Evolutionary conservation across 2,797 vertebrate genomes (phyloP), one percentile per base, ranked within the genome.

Genomic region (Synanceia verrucosa): DNA sequence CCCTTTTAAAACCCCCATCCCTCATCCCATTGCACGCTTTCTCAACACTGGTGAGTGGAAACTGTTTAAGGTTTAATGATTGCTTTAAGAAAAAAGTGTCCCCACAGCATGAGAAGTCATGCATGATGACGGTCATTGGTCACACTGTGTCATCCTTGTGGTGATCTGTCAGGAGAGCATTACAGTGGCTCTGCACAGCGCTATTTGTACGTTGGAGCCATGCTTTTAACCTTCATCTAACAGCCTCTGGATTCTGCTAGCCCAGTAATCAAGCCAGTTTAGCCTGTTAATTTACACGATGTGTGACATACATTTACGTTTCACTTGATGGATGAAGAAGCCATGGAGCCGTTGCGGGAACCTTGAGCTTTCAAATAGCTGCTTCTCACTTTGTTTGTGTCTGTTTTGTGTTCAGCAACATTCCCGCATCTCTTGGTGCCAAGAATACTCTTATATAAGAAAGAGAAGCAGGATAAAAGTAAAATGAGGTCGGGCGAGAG

Each of bases 31-130:
- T 47, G 59, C 86, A 81, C 71, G 29, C 82, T 82, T 88, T 80
- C 80, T 73, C 82, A 77, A 79, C 60, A 68, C 81, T 82, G 76
- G 75, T 82, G 79, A 88, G 81, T 89, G 87, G 88, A 93, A 92
- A 91, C 74, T 74, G 80, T 89, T 88, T 77, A 84, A 72, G 66
- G 62, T 90, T 91, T 89, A 85, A 84, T 85, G 77, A 81, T 73
- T 60, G 58, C 65, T 68, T n/a, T n/a, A 55, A 50, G 68, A 70
- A 74, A 76, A 82, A 76, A n/a, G 21, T 33, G 48, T 46, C 47
- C 60, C n/a, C 51, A 24, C 61, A 78, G 59, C 23, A 47, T 48
- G 53, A 77, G 28, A 77, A 65, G 63, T 70, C 46, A 23, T 65
- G 64, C 50, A n/a, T 50, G 58, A 76, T 73, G 61, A 62, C 48